These are phyloP conservation scores for Laothoe populi DNA, from an alignment of 2,888 invertebrate genomes.

Conservation along the genomic window DNA sequence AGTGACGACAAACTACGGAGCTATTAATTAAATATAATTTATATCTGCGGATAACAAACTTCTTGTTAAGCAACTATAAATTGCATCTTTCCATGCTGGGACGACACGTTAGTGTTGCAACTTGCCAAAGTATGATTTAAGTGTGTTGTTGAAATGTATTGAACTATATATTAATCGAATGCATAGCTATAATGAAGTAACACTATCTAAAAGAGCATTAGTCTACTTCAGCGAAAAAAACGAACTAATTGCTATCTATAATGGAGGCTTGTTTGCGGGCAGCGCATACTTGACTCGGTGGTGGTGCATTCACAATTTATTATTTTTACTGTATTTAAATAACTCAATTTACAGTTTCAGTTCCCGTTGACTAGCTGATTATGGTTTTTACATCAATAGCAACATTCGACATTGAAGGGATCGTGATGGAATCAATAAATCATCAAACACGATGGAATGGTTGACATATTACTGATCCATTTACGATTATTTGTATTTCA, in stretches of 20 bases:
- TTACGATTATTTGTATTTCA: not conserved
- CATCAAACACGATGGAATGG: not conserved
- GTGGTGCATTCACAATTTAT: slow-evolving; percentile 66
- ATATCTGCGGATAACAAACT: not conserved
- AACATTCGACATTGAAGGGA: not conserved
- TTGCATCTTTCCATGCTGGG: not conserved
- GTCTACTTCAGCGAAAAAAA: slow-evolving; percentile 59
- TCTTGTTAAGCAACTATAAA: slow-evolving; percentile 6
- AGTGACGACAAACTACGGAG: not conserved
- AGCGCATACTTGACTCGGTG: slow-evolving; percentile 53
- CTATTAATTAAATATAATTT: not conserved
- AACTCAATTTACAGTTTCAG: not conserved
- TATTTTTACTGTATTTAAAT: slow-evolving; percentile 23
- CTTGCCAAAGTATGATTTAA: not conserved
- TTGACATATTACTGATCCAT: not conserved
- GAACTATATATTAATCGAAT: not conserved
- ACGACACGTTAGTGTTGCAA: not conserved
- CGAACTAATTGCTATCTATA: slow-evolving; percentile 52
- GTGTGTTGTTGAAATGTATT: slow-evolving; percentile 8
- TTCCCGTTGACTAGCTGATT: not conserved
- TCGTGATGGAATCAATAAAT: not conserved
- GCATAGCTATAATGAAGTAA: slow-evolving; percentile 9
- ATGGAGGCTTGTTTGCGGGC: slow-evolving; percentile 65
- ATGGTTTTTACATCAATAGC: not conserved
- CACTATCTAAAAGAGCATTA: slow-evolving; percentile 52